Percentiles rank a stretch among this genome's conserved stretches.
Conservation (phyloP, 1,140 invertebrate species). For the Anastatus disparis region DNA sequence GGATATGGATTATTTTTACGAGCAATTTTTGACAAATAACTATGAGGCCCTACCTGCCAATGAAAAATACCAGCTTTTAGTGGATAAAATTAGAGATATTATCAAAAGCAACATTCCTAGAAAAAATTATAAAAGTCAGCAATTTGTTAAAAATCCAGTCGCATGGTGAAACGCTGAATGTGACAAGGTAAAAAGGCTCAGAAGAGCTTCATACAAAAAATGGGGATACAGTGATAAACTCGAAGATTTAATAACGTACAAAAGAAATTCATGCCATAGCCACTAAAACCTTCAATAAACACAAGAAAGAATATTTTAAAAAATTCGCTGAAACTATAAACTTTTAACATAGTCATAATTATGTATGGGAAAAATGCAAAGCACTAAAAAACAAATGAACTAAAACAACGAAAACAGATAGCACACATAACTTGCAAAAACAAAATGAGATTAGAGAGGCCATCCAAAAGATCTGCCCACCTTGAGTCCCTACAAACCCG, state of each 20-base stretch:
- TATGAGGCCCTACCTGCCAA: not conserved
- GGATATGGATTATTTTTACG: no score
- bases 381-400: conserved; percentile 4
- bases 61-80: not conserved
- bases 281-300: not conserved
- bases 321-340: no score
- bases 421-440: not conserved
- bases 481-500: not conserved
- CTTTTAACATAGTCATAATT: not conserved
- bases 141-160: no score
- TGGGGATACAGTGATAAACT: not conserved
- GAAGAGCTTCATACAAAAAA: not conserved
- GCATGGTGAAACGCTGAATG: conserved; percentile 9
- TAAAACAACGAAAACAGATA: not conserved
- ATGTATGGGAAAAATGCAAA: not conserved
- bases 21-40: not conserved
- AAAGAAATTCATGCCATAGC: conserved; percentile 1
- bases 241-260: not conserved
- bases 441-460: not conserved
- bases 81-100: not conserved
- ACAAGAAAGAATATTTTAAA: no score
- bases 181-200: not conserved
- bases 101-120: not conserved
- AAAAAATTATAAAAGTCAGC: not conserved
- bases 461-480: not conserved